Conservation (phyloP, 2,113 vertebrate species). For the Antechinus stuartii region DNA sequence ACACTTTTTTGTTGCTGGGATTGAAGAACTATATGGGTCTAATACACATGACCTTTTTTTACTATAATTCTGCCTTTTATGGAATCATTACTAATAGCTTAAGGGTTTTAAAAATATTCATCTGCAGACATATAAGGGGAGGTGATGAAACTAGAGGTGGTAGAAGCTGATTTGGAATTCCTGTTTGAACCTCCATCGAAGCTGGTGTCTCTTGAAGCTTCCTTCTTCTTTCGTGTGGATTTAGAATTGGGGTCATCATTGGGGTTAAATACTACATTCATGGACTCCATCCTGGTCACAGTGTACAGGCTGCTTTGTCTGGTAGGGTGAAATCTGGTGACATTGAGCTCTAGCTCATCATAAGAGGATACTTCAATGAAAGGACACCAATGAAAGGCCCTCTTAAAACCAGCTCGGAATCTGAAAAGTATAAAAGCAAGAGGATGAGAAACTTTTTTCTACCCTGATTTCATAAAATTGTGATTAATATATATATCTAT, state of each 20-base stretch:
- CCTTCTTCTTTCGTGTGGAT: constrained; percentile 82
- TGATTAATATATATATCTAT: background rate
- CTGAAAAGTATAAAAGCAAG: constrained; percentile 79
- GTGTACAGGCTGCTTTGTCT: constrained; percentile 95
- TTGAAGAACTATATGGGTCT: background rate
- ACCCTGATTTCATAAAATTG: background rate
- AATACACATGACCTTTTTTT: background rate
- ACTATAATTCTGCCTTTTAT: background rate
- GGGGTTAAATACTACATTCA: constrained; percentile 87
- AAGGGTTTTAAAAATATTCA: constrained; percentile 87
- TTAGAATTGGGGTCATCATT: constrained; percentile 79
- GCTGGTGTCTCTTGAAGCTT: constrained; percentile 76
- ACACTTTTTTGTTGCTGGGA: background rate
- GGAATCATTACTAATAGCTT: background rate
- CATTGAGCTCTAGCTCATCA: constrained; percentile 92
- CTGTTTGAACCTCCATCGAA: constrained; percentile 76
- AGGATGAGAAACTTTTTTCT: constrained; percentile 8
- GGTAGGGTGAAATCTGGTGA: constrained; percentile 89
- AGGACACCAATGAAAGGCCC: constrained; percentile 95
- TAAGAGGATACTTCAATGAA: constrained; percentile 94
- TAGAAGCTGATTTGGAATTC: constrained; percentile 76
- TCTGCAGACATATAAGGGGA: constrained; percentile 84
- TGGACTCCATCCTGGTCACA: constrained; percentile 93
- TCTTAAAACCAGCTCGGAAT: constrained; percentile 97
- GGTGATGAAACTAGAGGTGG: constrained; percentile 83